These are phyloP conservation scores for Artibeus jamaicensis DNA, from an alignment of 2,797 vertebrate species.

Conservation along the genomic window DNA sequence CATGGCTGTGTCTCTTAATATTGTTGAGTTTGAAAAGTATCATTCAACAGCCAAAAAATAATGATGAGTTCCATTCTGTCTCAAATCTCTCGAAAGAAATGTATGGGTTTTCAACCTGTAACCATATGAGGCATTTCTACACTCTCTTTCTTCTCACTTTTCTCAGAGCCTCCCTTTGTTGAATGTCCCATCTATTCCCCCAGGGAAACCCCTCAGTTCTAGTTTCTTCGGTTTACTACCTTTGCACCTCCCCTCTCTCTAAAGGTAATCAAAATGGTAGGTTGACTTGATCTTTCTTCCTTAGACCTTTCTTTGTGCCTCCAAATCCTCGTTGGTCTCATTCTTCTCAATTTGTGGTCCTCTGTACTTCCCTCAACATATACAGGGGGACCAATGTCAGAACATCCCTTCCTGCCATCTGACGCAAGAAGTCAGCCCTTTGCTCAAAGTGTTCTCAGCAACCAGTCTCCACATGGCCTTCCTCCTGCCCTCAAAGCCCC, in stretches of 20 bases:
- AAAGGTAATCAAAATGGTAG: not conserved
- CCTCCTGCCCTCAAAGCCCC: not conserved
- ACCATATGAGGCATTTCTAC: not conserved
- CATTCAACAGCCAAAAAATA: not conserved
- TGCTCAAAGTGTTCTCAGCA: not conserved
- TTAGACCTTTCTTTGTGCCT: not conserved
- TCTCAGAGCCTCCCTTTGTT: not conserved
- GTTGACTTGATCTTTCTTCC: not conserved
- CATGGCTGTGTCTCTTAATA: not conserved
- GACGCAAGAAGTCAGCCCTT: not conserved
- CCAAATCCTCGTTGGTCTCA: not conserved
- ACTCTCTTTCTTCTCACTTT: not conserved
- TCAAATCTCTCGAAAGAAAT: not conserved
- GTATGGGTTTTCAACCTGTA: not conserved
- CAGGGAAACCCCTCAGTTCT: not conserved
- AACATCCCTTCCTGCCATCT: rapidly evolving
- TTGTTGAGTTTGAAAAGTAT: not conserved
- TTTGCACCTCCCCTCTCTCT: not conserved
- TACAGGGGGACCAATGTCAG: rapidly evolving
- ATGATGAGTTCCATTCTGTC: not conserved
- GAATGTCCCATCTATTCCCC: not conserved
- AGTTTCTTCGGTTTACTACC: not conserved
- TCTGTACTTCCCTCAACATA: not conserved
- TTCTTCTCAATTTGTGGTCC: not conserved
- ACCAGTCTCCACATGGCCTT: not conserved